These are phyloP conservation scores for Pipistrellus kuhlii DNA, from an alignment of 2,797 vertebrate genomes.

Conservation along the genomic window DNA sequence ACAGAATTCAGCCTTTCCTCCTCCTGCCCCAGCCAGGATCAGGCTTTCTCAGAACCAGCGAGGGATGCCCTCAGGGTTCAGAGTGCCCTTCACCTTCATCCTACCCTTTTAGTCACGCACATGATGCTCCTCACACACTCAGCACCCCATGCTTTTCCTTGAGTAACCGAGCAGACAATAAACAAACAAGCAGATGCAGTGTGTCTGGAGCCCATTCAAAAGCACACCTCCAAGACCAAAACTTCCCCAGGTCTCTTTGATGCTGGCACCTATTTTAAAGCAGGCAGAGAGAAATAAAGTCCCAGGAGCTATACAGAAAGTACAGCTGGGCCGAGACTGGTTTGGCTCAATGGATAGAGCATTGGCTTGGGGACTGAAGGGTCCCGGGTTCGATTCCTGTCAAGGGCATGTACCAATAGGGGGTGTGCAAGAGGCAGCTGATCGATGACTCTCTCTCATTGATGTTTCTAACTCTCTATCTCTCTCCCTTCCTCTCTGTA, in stretches of 20 bases:
- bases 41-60: background rate
- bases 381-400: no score
- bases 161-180: background rate
- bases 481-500: no score
- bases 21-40: rapidly evolving
- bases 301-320: background rate
- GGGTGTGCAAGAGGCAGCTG: no score
- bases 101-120: no score
- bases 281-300: background rate
- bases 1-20: rapidly evolving
- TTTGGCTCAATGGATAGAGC: no score
- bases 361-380: no score
- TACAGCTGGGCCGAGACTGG: background rate
- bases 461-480: no score
- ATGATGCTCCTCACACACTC: background rate
- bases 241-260: constrained; percentile 31
- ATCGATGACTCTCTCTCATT: no score
- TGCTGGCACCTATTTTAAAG: background rate
- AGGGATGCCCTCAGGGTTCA: rapidly evolving
- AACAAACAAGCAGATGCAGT: background rate
- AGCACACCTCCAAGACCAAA: background rate
- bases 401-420: no score
- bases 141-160: background rate
- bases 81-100: rapidly evolving
- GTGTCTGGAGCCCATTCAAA: background rate